A percentile compares a stretch with the other conserved stretches of the same genome.
These are phyloP conservation scores for Sebastiscus tertius DNA, from an alignment of 2,797 vertebrate genomes.

Conservation along the genomic window DNA sequence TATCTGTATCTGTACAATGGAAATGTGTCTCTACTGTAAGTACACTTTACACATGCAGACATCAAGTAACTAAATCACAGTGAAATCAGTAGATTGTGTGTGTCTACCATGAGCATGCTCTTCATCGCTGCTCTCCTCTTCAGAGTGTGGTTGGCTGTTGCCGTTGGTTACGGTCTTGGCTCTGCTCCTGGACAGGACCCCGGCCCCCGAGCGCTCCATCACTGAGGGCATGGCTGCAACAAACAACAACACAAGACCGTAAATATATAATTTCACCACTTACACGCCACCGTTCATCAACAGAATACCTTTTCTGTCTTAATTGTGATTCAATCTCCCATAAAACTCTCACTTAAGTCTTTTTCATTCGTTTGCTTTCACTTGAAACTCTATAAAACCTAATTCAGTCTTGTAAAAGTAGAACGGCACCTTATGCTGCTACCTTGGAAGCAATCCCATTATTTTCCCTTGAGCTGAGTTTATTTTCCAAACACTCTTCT, in stretches of 20 bases:
- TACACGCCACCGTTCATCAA: neutral
- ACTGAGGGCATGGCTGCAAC: slow-evolving; percentile 88
- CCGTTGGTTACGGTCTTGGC: slow-evolving; percentile 90
- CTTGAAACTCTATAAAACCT: slow-evolving; percentile 25
- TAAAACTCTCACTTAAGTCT: neutral
- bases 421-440: slow-evolving; percentile 7
- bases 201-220: slow-evolving; percentile 91
- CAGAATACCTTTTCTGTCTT: neutral
- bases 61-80: neutral
- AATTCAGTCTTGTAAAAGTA: slow-evolving; percentile 15
- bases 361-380: slow-evolving; percentile 1
- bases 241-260: slow-evolving; percentile 24
- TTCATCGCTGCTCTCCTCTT: slow-evolving; percentile 94
- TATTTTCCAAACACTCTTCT: slow-evolving; percentile 24
- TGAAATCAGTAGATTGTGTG: neutral
- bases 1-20: neutral
- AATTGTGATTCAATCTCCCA: neutral
- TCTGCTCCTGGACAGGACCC: slow-evolving; percentile 92
- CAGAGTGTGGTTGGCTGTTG: slow-evolving; percentile 86
- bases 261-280: neutral
- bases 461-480: slow-evolving; percentile 11
- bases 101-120: slow-evolving; percentile 89
- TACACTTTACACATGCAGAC: neutral
- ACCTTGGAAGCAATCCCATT: slow-evolving; percentile 11
- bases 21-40: neutral